Conservation (phyloP, 1,140 invertebrate species). For the Macrotrachela quadricornifera region DNA sequence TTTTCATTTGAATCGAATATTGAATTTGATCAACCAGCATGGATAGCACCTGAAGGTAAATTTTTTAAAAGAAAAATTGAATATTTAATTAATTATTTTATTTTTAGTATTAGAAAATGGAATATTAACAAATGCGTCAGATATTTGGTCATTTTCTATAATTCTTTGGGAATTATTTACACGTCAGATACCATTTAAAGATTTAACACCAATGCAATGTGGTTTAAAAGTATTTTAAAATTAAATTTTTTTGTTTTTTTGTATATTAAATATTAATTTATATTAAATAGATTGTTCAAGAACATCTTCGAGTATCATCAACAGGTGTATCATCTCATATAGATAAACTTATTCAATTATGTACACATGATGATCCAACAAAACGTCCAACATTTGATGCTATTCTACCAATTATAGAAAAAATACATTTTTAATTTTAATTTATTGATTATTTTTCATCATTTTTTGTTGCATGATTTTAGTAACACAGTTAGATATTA, state of each 20-base stretch:
- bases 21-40: conserved; percentile 65
- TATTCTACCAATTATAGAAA: conserved; percentile 91
- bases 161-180: conserved; percentile 90
- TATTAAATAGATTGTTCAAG: conserved; percentile 59
- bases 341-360: conserved; percentile 79
- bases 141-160: conserved; percentile 98
- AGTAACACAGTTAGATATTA: no score
- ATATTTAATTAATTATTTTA: not conserved
- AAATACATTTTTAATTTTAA: conserved; percentile 40
- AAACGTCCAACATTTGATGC: conserved; percentile 94
- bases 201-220: conserved; percentile 86
- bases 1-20: conserved; percentile 91
- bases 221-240: conserved; percentile 63
- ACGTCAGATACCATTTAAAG: conserved; percentile 83
- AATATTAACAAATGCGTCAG: conserved; percentile 49
- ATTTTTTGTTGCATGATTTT: no score
- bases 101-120: not conserved
- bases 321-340: conserved; percentile 81
- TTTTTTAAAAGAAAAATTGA: not conserved
- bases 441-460: no score
- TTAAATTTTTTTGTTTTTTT: not conserved
- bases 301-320: conserved; percentile 78
- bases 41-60: conserved; percentile 85
- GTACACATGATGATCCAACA: conserved; percentile 96
- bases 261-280: no score